Evolutionary conservation across 2,113 vertebrate genomes (phyloP).

Genomic region (Glareola pratincola): DNA sequence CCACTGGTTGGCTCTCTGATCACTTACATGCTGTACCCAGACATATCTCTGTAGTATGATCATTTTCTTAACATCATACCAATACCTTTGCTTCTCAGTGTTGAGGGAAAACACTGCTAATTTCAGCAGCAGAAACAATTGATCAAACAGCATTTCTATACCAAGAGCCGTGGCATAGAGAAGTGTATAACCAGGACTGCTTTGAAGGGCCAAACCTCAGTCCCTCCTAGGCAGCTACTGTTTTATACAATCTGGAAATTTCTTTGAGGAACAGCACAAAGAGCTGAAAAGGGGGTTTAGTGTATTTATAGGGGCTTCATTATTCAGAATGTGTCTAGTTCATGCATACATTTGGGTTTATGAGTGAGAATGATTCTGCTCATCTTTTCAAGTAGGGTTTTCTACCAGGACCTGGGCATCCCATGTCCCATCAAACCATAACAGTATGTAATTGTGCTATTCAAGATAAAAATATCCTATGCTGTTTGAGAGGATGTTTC

Average conservation of each 20-base stretch:
- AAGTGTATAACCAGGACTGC: not conserved
- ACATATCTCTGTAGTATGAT: not conserved
- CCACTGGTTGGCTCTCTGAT: conserved; percentile 66
- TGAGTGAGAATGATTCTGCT: not conserved
- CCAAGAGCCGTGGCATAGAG: not conserved
- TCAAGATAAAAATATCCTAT: not conserved
- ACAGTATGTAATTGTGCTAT: not conserved
- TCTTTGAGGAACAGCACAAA: not conserved
- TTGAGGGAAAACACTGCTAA: not conserved
- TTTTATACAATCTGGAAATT: not conserved
- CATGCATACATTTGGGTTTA: not conserved
- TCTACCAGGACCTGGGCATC: not conserved
- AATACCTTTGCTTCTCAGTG: not conserved
- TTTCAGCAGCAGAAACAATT: not conserved
- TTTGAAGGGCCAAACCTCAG: not conserved
- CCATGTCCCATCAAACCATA: not conserved
- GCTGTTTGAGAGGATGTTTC: not conserved
- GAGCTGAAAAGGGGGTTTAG: not conserved
- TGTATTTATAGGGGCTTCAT: not conserved
- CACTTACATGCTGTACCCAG: not conserved
- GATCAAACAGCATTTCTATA: not conserved
- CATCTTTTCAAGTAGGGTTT: not conserved
- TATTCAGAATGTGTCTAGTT: not conserved
- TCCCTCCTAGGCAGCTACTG: not conserved
- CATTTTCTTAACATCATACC: not conserved